Evolutionary conservation across 2,888 invertebrate species (phyloP).

Genomic region (Drosophila nr. fundita): DNA sequence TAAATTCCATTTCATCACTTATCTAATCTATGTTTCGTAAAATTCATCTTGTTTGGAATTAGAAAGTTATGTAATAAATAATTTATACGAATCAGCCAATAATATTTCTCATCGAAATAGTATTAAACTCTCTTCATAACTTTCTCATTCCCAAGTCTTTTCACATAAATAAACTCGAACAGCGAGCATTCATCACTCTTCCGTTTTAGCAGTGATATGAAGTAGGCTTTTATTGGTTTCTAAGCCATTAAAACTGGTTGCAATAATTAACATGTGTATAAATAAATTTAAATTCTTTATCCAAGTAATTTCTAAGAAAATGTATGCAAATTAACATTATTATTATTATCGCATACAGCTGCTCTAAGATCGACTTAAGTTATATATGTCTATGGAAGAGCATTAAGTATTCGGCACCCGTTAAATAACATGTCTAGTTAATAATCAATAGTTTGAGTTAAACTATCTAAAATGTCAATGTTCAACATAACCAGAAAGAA

Average conservation of each 20-base stretch:
- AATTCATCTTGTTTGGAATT: not conserved
- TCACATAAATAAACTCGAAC: not conserved
- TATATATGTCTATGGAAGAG: not conserved
- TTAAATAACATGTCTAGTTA: not conserved
- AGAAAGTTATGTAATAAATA: constrained; percentile 7
- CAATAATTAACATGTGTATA: constrained; percentile 16
- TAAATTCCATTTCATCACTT: not conserved
- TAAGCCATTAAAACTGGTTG: constrained; percentile 17
- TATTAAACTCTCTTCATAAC: not conserved
- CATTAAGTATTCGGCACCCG: not conserved
- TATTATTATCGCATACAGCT: not conserved
- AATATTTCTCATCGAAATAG: not conserved
- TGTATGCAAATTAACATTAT: not conserved
- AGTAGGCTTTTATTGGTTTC: not conserved
- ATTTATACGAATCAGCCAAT: not conserved
- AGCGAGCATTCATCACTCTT: constrained; percentile 5
- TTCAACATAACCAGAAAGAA: not conserved
- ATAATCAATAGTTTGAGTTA: not conserved
- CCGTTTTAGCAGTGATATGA: constrained; percentile 1
- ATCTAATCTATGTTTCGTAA: not conserved
- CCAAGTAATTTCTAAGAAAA: not conserved
- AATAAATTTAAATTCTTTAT: not conserved
- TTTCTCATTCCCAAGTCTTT: constrained; percentile 1
- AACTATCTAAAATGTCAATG: constrained; percentile 1
- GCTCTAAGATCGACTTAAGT: not conserved